These are phyloP conservation scores for Mirounga angustirostris DNA, from an alignment of 2,113 vertebrate species.

Conservation along the genomic window DNA sequence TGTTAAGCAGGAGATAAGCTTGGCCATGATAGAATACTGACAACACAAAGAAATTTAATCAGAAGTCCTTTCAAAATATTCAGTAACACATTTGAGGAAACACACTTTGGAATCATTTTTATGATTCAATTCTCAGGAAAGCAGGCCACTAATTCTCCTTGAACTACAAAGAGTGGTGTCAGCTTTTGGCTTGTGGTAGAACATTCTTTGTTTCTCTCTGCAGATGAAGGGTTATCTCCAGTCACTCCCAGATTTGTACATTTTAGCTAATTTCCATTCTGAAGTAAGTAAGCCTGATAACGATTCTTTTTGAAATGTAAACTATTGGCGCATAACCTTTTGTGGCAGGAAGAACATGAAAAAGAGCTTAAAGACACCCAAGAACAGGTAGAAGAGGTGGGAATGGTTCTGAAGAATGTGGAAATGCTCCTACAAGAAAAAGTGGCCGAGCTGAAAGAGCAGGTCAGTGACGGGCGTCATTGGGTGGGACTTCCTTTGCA, in stretches of 20 bases:
- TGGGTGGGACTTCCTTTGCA: not conserved
- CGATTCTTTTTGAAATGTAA: not conserved
- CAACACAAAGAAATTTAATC: not conserved
- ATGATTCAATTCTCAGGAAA: not conserved
- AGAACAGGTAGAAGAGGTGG: not conserved
- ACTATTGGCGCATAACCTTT: not conserved
- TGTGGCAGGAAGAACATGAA: slow-evolving; percentile 57
- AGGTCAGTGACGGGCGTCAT: not conserved
- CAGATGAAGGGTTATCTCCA: not conserved
- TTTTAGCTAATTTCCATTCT: not conserved
- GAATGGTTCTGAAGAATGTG: slow-evolving; percentile 27
- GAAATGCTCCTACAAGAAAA: slow-evolving; percentile 72
- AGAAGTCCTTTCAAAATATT: not conserved
- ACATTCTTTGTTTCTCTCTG: not conserved
- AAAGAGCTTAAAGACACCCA: not conserved
- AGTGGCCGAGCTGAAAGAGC: slow-evolving; percentile 54
- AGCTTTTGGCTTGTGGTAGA: not conserved
- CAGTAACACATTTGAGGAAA: not conserved
- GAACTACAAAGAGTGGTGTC: not conserved
- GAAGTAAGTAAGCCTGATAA: not conserved
- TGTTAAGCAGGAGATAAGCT: not conserved
- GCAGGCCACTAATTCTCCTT: not conserved
- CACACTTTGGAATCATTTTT: not conserved
- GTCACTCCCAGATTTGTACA: not conserved
- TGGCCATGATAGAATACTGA: not conserved